Base-by-base conservation (phyloP, 2,888 invertebrate genomes). In the Agelastica alni region DNA sequence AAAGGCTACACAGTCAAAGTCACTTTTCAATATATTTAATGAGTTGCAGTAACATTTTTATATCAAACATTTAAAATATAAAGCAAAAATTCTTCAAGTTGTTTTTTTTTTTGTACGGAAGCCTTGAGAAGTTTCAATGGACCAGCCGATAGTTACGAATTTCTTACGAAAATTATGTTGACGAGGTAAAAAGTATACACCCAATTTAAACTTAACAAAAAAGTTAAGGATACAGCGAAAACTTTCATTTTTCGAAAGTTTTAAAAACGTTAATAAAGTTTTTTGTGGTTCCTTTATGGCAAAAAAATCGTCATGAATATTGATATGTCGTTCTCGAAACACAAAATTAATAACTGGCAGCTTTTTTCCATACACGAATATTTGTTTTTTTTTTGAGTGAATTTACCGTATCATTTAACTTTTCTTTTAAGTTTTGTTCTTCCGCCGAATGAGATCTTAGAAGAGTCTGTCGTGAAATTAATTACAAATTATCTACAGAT, bases 71-170 rank as follows among this genome's bases (percentile, higher is more conserved):
- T 13, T 45, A 31, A 45, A 45, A 32, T 45, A 22, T 32, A 32
- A 45, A 45, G 45, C 20, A 34, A 22, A 30, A 20, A 45, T 32
- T 20, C 32, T 26, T 9, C 32, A 22, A 32, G 26, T 32, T 44
- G 42, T 43, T 43, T 12, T 32, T 32, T 2, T 1, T 43, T 43
- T 14, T 43, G 30, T 14, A 30, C 30, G 10, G 31, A 34, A 46
- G 26, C 34, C 46, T 45, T 14, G 31, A 34, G 36, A 36, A 46
- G 34, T 36, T 36, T 46, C 36, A 46, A 36, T 26, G 22, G 46
- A 45, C 46, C 46, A 46, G 46, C 46, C 34, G 10, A 45, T 45
- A 18, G n/a, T n/a, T n/a, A n/a, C n/a, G n/a, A n/a, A n/a, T n/a
- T n/a, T n/a, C n/a, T n/a, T n/a, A n/a, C n/a, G n/a, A n/a, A n/a